phyloP scores from a whole-genome alignment of 2,888 invertebrate species.

The Pristionchus mayeri region DNA sequence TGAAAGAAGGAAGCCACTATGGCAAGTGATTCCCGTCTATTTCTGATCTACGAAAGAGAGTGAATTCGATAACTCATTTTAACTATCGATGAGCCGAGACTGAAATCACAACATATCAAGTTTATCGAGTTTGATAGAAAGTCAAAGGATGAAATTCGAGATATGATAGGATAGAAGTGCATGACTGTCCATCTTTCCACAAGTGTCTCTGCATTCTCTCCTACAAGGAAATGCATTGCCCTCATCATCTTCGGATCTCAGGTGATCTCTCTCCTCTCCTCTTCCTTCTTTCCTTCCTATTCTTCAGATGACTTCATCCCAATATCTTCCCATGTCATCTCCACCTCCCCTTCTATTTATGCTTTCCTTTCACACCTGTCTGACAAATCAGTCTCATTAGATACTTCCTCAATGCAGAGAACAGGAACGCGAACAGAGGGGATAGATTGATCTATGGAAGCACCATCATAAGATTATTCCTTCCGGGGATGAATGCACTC shows the following conservation, averaged over 20 bases:
- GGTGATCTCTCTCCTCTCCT: conserved; percentile 31
- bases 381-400: not conserved
- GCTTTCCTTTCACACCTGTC: not conserved
- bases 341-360: not conserved
- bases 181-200: not conserved
- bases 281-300: not conserved
- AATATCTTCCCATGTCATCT: conserved; percentile 17
- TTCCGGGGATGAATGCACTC: no score
- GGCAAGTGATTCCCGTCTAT: not conserved
- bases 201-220: not conserved
- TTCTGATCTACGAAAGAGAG: not conserved
- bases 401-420: no score
- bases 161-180: not conserved
- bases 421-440: no score
- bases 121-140: not conserved
- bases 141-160: not conserved
- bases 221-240: not conserved
- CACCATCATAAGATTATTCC: no score
- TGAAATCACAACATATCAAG: not conserved
- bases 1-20: not conserved
- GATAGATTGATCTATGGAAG: no score
- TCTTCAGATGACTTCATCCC: not conserved
- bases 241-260: conserved; percentile 37
- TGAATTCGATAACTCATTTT: conserved; percentile 36
- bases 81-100: conserved; percentile 5